Evolutionary conservation across 2,113 vertebrate species (phyloP), one percentile per base, ranked within the genome.

Genomic region (Crypturellus undulatus): DNA sequence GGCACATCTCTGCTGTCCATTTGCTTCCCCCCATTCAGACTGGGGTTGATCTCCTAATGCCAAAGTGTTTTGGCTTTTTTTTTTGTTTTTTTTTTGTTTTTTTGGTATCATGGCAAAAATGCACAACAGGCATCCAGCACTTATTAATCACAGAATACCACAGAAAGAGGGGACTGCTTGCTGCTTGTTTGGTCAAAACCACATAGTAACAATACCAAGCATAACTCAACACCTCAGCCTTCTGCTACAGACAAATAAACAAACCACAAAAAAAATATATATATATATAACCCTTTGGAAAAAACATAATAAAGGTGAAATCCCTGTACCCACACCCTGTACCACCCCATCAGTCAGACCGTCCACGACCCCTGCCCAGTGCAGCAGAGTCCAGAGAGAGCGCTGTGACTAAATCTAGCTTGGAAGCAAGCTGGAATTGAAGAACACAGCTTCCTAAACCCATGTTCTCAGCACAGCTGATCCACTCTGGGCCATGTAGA

Each of bases 131-230:
- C 69, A 73, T 26, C 32, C 59, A 58, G 64, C 63, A 65, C 6
- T 28, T 45, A 78, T 25, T 45, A 49, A 58, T 58, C 52, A 43
- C 58, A n/a, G 2, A 20, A 32, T 2, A 18, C 26, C 71, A n/a
- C 12, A 51, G 40, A 45, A 88, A 75, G 0, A 79, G 14, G 12
- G 15, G 4, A 8, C n/a, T n/a, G n/a, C n/a, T n/a, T n/a, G n/a
- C n/a, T n/a, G 21, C 0, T 0, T 9, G 56, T 51, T 56, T 67
- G 45, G 12, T 47, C 24, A 78, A 51, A 71, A 59, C 1, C 1
- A n/a, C 16, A 38, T 47, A 76, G 20, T 17, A 71, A 25, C 60
- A 47, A 30, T 25, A 34, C 56, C 72, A 89, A 16, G 14, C 38
- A 58, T 30, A 12, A 59, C 28, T 36, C 68, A 47, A 69, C 36